These are phyloP conservation scores for Pyrocephalus nanus DNA, from an alignment of 2,797 vertebrate genomes.

Conservation along the genomic window DNA sequence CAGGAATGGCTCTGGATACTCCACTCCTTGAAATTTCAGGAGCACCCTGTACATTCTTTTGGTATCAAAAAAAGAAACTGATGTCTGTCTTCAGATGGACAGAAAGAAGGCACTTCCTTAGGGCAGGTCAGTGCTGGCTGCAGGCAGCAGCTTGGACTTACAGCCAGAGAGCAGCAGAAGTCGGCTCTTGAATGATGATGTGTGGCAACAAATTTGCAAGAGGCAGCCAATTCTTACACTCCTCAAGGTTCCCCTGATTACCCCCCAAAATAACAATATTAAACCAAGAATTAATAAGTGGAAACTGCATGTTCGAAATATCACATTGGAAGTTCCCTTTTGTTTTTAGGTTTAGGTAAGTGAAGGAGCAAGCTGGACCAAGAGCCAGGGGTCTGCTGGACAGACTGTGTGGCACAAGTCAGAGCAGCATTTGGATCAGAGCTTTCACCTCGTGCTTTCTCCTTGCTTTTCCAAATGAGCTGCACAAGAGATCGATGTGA, in stretches of 20 bases:
- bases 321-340: not conserved
- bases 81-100: not conserved
- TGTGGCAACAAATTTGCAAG: not conserved
- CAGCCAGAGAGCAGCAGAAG: not conserved
- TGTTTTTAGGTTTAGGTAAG: not conserved
- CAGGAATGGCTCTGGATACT: not conserved
- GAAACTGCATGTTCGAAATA: not conserved
- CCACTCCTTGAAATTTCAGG: not conserved
- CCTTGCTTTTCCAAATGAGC: not conserved
- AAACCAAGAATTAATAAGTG: not conserved
- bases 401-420: not conserved
- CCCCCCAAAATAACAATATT: not conserved
- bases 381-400: not conserved
- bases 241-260: not conserved
- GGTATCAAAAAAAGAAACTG: not conserved
- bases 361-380: not conserved
- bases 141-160: not conserved
- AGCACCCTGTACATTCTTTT: not conserved
- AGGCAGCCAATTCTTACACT: not conserved
- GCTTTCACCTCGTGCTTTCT: not conserved
- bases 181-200: not conserved
- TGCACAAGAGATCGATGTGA: rapidly evolving
- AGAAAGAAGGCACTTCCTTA: not conserved
- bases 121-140: not conserved
- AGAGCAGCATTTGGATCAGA: not conserved